A percentile compares a stretch with the other conserved stretches of the same genome.
phyloP scores from a whole-genome alignment of 2,113 vertebrate genomes.

The Siniperca knerii region DNA sequence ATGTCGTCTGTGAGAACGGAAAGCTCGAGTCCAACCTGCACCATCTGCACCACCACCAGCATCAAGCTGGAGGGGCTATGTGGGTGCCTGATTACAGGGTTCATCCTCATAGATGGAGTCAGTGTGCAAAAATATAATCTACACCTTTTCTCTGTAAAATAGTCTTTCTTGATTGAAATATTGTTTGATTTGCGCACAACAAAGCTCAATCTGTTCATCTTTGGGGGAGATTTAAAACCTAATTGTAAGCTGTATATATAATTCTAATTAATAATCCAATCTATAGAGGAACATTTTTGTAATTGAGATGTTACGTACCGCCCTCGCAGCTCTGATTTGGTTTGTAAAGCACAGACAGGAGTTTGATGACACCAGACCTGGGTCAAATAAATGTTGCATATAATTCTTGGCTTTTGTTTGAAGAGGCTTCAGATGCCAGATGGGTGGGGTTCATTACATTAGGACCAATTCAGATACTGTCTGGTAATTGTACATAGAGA shows the following conservation, averaged over 20 bases:
- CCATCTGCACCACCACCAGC: not conserved
- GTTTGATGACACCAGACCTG: conserved; percentile 27
- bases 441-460: not conserved
- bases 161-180: too few species aligned
- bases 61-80: not conserved
- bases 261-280: not conserved
- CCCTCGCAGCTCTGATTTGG: not conserved
- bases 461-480: not conserved
- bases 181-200: too few species aligned
- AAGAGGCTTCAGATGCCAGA: not conserved
- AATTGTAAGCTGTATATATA: not conserved
- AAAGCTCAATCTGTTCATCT: not conserved
- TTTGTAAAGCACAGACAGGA: conserved; percentile 45
- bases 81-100: not conserved
- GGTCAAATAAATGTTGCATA: not conserved
- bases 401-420: not conserved
- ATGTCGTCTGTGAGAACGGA: not conserved
- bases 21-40: not conserved
- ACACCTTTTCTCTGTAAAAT: not conserved
- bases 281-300: not conserved
- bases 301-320: fast-evolving
- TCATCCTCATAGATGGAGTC: not conserved
- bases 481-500: not conserved
- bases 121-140: not conserved
- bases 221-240: not conserved